Base-by-base conservation (phyloP, 2,113 vertebrate species). In the Vulpes ferrilata region DNA sequence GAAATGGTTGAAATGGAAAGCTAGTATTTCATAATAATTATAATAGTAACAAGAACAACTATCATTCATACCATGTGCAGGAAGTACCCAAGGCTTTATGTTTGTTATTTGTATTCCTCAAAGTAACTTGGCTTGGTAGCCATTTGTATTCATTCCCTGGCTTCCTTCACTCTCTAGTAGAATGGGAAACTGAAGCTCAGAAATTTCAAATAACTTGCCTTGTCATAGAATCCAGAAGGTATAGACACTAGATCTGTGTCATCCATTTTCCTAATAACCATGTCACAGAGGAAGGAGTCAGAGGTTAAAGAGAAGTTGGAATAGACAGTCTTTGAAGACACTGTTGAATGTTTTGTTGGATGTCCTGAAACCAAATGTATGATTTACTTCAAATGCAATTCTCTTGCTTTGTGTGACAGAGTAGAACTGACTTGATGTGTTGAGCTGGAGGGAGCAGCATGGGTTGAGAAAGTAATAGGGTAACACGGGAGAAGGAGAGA, bases 61-160 rank as follows among this genome's bases (percentile, higher is more conserved):
- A 7, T 35, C 7, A 15, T 69, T 79, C 62, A 87, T 4, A 59
- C 48, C 7, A 16, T n/a, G 4, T 38, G 15, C 12, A 43, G 73
- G 55, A 89, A 73, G 6, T 74, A 11, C 60, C 67, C 12, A 10
- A 79, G 38, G 17, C 73, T 95, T 85, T 57, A 53, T 55, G 27
- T 90, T 89, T 91, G 38, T 80, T 67, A 23, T 59, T 94, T 74
- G 35, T 86, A n/a, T 73, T 89, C 62, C 71, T 95, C 80, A 76
- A 93, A 65, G 78, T 48, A 43, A 51, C 16, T 90, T 17, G 11
- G 23, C 57, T 7, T 51, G 38, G 53, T 78, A 51, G 78, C 51
- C 38, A 3, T 74, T 92, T 51, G 4, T 76, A 55, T 73, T 82
- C 69, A 30, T 62, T 38, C 27, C 51, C 38, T 79, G 9, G 12